Percentiles rank a stretch among this genome's conserved stretches.
Conservation (phyloP, 2,113 vertebrate species). For the Geococcyx californianus region DNA sequence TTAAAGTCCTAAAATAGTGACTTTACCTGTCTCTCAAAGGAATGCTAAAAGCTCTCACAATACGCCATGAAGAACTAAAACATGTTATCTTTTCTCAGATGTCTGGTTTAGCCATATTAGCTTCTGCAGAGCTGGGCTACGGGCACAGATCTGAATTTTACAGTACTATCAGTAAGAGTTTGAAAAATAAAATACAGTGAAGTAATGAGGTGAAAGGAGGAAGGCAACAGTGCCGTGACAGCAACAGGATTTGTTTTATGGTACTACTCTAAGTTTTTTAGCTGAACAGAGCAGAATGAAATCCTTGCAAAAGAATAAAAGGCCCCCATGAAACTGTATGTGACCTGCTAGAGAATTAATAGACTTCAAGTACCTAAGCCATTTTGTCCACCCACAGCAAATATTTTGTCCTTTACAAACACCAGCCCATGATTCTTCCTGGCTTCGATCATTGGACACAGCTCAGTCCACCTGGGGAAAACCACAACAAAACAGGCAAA, state of each 20-base stretch:
- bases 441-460: slow-evolving; percentile 93
- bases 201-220: neutral
- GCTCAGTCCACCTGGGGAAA: slow-evolving; percentile 88
- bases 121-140: neutral
- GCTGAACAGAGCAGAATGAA: neutral
- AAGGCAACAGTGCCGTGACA: neutral
- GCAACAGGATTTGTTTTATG: neutral
- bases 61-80: neutral
- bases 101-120: neutral
- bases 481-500: neutral
- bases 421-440: slow-evolving; percentile 96
- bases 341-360: neutral
- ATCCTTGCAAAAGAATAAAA: neutral
- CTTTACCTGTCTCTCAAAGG: neutral
- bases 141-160: neutral
- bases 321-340: neutral
- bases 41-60: neutral
- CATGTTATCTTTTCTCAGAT: neutral
- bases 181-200: neutral
- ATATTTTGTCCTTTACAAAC: slow-evolving; percentile 95
- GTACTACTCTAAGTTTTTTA: neutral
- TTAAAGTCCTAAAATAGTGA: neutral
- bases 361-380: slow-evolving; percentile 80
- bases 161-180: neutral
- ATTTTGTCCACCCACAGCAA: slow-evolving; percentile 95